Evolutionary conservation across 2,888 invertebrate genomes (phyloP).

Genomic region (Eristalinus aeneus): DNA sequence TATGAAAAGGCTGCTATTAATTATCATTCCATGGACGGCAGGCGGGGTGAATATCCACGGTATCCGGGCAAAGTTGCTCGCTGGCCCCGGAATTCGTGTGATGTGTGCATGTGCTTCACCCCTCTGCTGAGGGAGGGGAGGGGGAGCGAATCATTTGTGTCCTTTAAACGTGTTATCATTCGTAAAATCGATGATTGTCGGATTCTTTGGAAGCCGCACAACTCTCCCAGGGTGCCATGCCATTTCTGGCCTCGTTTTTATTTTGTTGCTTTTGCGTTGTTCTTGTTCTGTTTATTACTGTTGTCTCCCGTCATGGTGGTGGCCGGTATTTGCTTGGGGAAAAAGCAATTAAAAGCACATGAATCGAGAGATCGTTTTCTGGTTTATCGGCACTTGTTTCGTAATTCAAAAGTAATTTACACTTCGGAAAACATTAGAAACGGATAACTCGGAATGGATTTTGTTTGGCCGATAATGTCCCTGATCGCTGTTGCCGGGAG

Average conservation of each 20-base stretch:
- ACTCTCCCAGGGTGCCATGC: neutral
- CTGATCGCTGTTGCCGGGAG: neutral
- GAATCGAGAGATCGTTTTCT: conserved; percentile 59
- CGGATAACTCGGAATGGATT: conserved; percentile 6
- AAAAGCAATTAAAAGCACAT: conserved; percentile 60
- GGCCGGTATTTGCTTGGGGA: conserved; percentile 3
- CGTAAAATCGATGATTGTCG: conserved; percentile 56
- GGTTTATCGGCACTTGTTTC: conserved; percentile 61
- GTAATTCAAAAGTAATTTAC: conserved; percentile 66
- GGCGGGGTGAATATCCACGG: conserved; percentile 28
- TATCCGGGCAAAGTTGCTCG: neutral
- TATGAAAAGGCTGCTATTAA: conserved; percentile 69
- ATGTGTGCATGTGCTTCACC: conserved; percentile 16
- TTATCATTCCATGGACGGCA: conserved; percentile 52
- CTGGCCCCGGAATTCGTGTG: neutral
- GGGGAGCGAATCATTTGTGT: conserved; percentile 50
- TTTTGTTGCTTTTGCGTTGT: neutral
- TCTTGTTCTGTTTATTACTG: neutral
- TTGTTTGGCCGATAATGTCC: neutral
- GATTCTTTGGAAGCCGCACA: conserved; percentile 13
- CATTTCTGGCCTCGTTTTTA: neutral
- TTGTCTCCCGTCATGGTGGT: conserved; percentile 11
- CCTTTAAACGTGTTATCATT: conserved; percentile 54
- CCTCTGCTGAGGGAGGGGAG: conserved; percentile 3
- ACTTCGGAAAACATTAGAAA: conserved; percentile 25